These are phyloP conservation scores for Oreohelix idahoensis DNA, from an alignment of 1,140 invertebrate genomes.

Conservation along the genomic window DNA sequence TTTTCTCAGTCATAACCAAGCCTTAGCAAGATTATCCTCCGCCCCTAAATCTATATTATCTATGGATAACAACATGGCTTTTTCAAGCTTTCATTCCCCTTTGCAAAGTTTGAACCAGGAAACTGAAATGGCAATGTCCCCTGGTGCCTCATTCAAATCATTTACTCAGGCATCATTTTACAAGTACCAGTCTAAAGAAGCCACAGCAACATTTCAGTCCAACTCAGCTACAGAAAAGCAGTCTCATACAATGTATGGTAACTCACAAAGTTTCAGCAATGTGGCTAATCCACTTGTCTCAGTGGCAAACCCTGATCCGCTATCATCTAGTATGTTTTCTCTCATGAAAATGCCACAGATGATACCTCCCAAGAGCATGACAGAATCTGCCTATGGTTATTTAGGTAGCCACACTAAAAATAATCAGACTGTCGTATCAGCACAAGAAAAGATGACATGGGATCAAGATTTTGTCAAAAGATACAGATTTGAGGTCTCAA, in stretches of 20 bases:
- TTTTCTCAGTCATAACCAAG: conserved; percentile 37
- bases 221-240: background rate
- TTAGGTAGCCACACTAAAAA: background rate
- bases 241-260: background rate
- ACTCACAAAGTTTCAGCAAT: conserved; percentile 6
- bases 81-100: conserved; percentile 18
- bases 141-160: conserved; percentile 17
- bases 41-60: conserved; percentile 8
- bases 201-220: conserved; percentile 15
- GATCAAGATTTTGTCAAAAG: background rate
- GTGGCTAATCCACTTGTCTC: background rate
- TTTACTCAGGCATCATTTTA: conserved; percentile 25
- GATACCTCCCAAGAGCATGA: background rate
- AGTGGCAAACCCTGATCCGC: background rate
- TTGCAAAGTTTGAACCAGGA: background rate
- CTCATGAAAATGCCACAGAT: background rate
- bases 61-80: background rate
- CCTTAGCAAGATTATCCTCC: conserved; percentile 29
- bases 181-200: conserved; percentile 2
- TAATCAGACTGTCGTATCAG: background rate
- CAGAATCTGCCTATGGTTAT: background rate
- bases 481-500: background rate
- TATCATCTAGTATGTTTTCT: background rate
- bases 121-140: background rate
- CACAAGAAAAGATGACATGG: background rate